Base-by-base conservation (phyloP, 2,888 invertebrate species). In the Silvanus unidentatus region DNA sequence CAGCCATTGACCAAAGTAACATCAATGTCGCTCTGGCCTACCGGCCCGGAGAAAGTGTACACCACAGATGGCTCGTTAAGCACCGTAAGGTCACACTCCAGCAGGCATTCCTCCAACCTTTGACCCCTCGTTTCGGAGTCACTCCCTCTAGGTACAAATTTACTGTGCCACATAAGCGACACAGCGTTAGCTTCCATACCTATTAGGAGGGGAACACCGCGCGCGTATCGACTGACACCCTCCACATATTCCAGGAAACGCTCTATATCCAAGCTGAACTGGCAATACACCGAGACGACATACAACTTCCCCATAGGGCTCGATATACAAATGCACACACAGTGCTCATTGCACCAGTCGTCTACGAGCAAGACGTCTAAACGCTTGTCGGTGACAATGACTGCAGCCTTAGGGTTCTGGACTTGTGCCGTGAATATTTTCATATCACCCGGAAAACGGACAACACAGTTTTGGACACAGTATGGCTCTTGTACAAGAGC, bases 101-200 rank as follows among this genome's bases (percentile, higher is more conserved):
- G 4, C 5, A 32, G 32, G 11, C 32, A 32, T 9, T 32, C 32
- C 13, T 3, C 32, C 3, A 32, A 12, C 13, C 3, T 9, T 9
- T 32, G 11, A 3, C 32, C 32, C 3, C 32, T 3, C 3, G 54
- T 2, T 14, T 4, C 28, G 9, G 15, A 27, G 10, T 16, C 0
- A 1, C 16, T 8, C 6, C 22, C 12, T 10, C n/a, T n/a, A n/a
- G n/a, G 4, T 2, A 2, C 29, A 8, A 1, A 35, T 50, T n/a
- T 50, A 12, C 53, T 54, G 22, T 44, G 43, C 56, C 58, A 59
- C 9, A 57, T 12, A 4, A 44, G 49, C 0, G 55, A 55, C 2
- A 49, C 39, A 1, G 56, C 56, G 40, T 59, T 57, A 8, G 55
- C 57, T 45, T 58, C 55, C 42, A 55, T 49, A 1, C 54, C 53